Conservation (phyloP, 2,888 invertebrate species). For the Drosophila acutilabella region DNA sequence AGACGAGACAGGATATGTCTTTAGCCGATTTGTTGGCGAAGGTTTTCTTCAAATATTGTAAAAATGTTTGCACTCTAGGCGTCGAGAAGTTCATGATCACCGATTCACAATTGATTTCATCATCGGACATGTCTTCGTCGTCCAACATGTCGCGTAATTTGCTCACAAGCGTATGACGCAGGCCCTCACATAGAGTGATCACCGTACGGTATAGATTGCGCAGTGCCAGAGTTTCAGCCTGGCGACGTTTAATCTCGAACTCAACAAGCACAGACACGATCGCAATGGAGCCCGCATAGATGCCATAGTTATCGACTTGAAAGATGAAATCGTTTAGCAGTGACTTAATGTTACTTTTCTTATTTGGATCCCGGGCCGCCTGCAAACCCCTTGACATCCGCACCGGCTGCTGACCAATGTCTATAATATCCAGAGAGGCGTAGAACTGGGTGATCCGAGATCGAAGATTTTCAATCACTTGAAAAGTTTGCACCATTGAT, state of each 20-base stretch:
- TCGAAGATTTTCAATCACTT: constrained; percentile 30
- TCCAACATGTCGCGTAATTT: constrained; percentile 84
- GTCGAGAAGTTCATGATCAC: constrained; percentile 87
- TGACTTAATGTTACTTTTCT: constrained; percentile 85
- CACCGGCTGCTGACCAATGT: constrained; percentile 64
- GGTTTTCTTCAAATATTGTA: constrained; percentile 88
- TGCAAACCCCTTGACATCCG: constrained; percentile 69
- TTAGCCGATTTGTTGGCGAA: constrained; percentile 83
- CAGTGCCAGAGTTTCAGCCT: constrained; percentile 85
- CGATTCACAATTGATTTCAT: constrained; percentile 44
- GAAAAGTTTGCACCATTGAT: constrained; percentile 9
- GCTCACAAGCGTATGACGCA: constrained; percentile 86
- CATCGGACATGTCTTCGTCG: constrained; percentile 74
- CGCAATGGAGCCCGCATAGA: constrained; percentile 87
- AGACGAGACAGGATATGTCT: constrained; percentile 82
- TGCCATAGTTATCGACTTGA: constrained; percentile 86
- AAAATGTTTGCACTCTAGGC: constrained; percentile 88
- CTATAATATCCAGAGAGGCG: constrained; percentile 43
- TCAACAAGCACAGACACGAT: constrained; percentile 88
- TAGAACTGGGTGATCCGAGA: constrained; percentile 31
- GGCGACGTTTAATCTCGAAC: constrained; percentile 87
- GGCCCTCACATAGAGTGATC: constrained; percentile 82
- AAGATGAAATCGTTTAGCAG: constrained; percentile 86
- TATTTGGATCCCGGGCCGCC: constrained; percentile 76
- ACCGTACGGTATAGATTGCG: constrained; percentile 72